Evolutionary conservation across 2,888 invertebrate genomes (phyloP).

Genomic region (Dorcus hopei): DNA sequence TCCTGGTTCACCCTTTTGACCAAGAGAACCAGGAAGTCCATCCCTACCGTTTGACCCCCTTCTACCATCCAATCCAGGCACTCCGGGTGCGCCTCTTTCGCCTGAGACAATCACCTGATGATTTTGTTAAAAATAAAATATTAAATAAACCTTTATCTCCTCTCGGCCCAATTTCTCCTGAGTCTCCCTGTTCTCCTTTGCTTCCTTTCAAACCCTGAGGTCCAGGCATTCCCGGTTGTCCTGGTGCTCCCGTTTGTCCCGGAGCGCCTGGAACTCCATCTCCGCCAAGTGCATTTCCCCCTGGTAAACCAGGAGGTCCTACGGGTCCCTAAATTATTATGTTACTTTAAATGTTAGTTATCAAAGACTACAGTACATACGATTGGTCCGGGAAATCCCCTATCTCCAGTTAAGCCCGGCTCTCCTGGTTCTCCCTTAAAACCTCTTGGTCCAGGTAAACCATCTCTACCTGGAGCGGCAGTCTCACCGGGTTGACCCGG

Average conservation of each 20-base stretch:
- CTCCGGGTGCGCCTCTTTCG: conserved; percentile 18
- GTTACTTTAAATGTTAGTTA: not conserved
- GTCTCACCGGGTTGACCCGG: conserved; percentile 32
- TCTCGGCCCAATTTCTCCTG: conserved; percentile 46
- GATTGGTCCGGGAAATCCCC: conserved; percentile 35
- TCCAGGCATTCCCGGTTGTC: conserved; percentile 29
- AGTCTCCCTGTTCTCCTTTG: conserved; percentile 46
- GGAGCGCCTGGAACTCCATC: conserved; percentile 17
- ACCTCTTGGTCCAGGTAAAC: conserved; percentile 42
- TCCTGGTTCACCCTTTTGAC: conserved; percentile 37
- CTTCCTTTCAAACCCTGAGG: conserved; percentile 28
- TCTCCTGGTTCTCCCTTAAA: conserved; percentile 47
- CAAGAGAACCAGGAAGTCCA: conserved; percentile 47
- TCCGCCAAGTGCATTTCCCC: conserved; percentile 4
- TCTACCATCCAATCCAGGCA: conserved; percentile 22
- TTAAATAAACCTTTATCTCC: conserved; percentile 1
- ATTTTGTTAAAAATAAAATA: not conserved
- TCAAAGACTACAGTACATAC: conserved; percentile 24
- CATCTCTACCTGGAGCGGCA: conserved; percentile 39
- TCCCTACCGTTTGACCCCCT: not conserved
- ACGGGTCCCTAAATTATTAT: conserved; percentile 14
- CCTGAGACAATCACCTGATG: conserved; percentile 7
- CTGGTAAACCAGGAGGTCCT: conserved; percentile 37
- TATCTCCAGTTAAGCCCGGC: conserved; percentile 28
- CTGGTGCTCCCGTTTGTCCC: conserved; percentile 24